Evolutionary conservation across 2,888 invertebrate species (phyloP).

Genomic region (Siphlonurus alternatus): DNA sequence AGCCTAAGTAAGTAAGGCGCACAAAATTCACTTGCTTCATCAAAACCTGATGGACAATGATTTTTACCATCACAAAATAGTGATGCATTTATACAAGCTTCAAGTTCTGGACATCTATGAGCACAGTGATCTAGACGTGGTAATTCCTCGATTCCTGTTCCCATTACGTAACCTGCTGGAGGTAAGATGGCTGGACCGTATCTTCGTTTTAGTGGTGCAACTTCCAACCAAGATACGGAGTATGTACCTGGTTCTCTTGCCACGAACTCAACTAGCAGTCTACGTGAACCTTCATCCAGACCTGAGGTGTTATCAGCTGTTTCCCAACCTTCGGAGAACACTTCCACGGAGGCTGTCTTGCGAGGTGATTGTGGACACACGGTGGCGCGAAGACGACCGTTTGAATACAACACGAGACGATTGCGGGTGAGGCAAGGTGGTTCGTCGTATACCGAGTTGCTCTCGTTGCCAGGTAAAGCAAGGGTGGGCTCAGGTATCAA

Average conservation of each 20-base stretch:
- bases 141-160: neutral
- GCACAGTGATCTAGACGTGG: slow-evolving; percentile 46
- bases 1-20: slow-evolving; percentile 51
- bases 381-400: slow-evolving; percentile 39
- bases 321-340: slow-evolving; percentile 71
- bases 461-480: slow-evolving; percentile 10
- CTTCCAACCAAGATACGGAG: slow-evolving; percentile 66
- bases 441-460: slow-evolving; percentile 17
- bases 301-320: neutral
- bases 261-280: slow-evolving; percentile 62
- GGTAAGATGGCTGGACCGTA: slow-evolving; percentile 22
- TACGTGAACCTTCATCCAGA: slow-evolving; percentile 41
- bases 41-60: slow-evolving; percentile 65
- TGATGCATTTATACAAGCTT: slow-evolving; percentile 61
- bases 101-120: slow-evolving; percentile 58
- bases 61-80: slow-evolving; percentile 65
- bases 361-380: slow-evolving; percentile 33
- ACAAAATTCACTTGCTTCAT: slow-evolving; percentile 62
- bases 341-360: slow-evolving; percentile 17
- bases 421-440: slow-evolving; percentile 55
- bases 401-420: slow-evolving; percentile 61
- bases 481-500: slow-evolving; percentile 13
- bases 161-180: slow-evolving; percentile 38
- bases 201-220: slow-evolving; percentile 21
- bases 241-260: slow-evolving; percentile 58